Base-by-base conservation (phyloP, 2,888 invertebrate genomes). In the Dyspetes luteomarginatus region DNA sequence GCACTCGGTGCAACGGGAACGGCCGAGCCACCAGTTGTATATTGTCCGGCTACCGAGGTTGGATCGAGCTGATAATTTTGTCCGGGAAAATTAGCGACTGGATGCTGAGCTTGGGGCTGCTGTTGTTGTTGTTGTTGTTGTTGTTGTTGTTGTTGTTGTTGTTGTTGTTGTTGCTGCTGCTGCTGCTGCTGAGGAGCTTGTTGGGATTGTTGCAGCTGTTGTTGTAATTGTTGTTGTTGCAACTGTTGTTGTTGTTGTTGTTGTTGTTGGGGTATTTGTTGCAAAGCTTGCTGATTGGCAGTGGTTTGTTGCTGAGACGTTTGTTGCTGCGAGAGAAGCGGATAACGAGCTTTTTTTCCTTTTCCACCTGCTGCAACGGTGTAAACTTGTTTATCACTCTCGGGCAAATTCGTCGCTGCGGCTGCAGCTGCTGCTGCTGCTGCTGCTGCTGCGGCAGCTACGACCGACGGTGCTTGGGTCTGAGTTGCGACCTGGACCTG, bases 401-500 rank as follows among this genome's bases (percentile, higher is more conserved):
- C 81, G 7, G 68, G 36, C 3, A 69, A 36, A 2, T 60, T 75
- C 9, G 71, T 67, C 0, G 82, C 73, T 19, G 88, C 87, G 12
- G 82, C 85, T 67, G 87, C 83, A n/a, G 87, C 85, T 36, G 89
- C 90, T 26, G 88, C 74, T 19, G 88, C 83, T 12, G 83, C 78
- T 0, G 80, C 85, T 0, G 85, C 76, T 2, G 88, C 86, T 2
- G 88, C 86, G 3, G 86, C 86, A 2, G 88, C 85, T 1, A 87
- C 86, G 7, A 90, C 88, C 41, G 89, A 88, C 5, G 92, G 90
- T 55, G 94, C 93, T 82, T 94, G 94, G 2, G 94, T 94, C 88
- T 95, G 95, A 0, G 95, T 95, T 17, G 94, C 94, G 17, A 94
- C 95, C 91, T 95, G 94, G 52, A 94, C 94, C 88, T 94, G 94